These are phyloP conservation scores for Esox lucius DNA, from an alignment of 2,797 vertebrate genomes.

Conservation along the genomic window DNA sequence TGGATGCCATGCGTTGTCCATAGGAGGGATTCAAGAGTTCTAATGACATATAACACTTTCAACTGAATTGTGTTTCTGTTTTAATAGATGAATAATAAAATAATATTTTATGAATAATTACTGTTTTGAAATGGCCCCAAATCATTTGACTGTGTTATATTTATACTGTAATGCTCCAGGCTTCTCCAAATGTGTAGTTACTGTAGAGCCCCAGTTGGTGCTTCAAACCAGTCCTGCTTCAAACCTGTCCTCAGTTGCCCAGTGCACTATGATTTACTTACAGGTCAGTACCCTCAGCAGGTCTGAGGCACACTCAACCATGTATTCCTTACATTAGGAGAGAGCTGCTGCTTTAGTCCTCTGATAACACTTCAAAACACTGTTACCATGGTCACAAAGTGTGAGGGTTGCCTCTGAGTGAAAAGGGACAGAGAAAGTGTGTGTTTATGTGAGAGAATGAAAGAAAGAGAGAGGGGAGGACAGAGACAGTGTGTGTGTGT, in stretches of 20 bases:
- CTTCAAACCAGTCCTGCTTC: neutral
- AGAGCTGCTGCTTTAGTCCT: constrained; percentile 52
- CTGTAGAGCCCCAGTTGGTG: too few species aligned
- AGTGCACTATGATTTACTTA: constrained; percentile 54
- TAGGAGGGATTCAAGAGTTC: constrained; percentile 62
- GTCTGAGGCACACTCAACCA: constrained; percentile 56
- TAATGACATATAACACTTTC: constrained; percentile 39
- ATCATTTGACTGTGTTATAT: neutral
- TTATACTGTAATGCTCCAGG: too few species aligned
- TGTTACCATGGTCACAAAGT: constrained; percentile 69
- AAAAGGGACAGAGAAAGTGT: neutral
- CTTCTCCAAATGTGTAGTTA: too few species aligned
- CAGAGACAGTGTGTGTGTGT: neutral
- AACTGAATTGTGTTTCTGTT: neutral
- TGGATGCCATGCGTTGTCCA: constrained; percentile 23
- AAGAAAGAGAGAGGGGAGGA: constrained; percentile 12
- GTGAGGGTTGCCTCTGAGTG: constrained; percentile 16
- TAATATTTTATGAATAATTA: neutral
- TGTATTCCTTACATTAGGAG: constrained; percentile 53
- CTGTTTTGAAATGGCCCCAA: neutral
- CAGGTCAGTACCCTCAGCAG: constrained; percentile 54
- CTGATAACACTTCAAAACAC: constrained; percentile 68
- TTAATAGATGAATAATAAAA: neutral
- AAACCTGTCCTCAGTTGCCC: constrained; percentile 20
- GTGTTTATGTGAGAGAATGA: constrained; percentile 14